Conservation (phyloP, 2,888 invertebrate genomes). For the Neocrepidodera transversa region DNA sequence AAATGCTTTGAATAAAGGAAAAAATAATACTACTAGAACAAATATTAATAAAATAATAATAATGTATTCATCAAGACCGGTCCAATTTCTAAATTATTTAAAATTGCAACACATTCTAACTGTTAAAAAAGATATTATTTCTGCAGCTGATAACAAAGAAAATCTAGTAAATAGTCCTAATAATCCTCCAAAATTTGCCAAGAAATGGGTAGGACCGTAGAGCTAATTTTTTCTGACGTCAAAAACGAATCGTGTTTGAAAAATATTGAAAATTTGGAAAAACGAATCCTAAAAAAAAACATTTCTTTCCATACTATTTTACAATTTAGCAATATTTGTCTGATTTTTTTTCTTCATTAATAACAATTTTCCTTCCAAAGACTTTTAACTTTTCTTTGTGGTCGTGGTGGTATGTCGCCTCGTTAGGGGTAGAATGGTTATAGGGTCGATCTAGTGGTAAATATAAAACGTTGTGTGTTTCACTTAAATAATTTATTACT, state of each 20-base stretch:
- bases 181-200: conserved; percentile 52
- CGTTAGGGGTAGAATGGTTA: too few relatives aligned
- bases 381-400: too few relatives aligned
- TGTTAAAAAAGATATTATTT: conserved; percentile 65
- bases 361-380: too few relatives aligned
- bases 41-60: too few relatives aligned
- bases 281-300: conserved; percentile 36
- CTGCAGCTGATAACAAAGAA: conserved; percentile 61
- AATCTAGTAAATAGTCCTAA: conserved; percentile 56
- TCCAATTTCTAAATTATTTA: conserved; percentile 48
- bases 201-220: conserved; percentile 50
- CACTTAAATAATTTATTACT: too few relatives aligned
- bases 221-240: conserved; percentile 48
- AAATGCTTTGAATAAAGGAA: neutral
- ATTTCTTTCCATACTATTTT: too few relatives aligned
- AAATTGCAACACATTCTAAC: conserved; percentile 57
- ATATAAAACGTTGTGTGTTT: too few relatives aligned
- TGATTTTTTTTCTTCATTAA: too few relatives aligned
- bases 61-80: conserved; percentile 33
- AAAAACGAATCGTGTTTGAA: conserved; percentile 47
- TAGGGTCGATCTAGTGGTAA: too few relatives aligned
- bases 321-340: too few relatives aligned
- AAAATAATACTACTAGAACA: too few relatives aligned
- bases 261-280: conserved; percentile 44
- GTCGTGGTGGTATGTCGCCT: too few relatives aligned